Conservation (phyloP, 1,140 invertebrate species). For the Hycleus phaleratus region DNA sequence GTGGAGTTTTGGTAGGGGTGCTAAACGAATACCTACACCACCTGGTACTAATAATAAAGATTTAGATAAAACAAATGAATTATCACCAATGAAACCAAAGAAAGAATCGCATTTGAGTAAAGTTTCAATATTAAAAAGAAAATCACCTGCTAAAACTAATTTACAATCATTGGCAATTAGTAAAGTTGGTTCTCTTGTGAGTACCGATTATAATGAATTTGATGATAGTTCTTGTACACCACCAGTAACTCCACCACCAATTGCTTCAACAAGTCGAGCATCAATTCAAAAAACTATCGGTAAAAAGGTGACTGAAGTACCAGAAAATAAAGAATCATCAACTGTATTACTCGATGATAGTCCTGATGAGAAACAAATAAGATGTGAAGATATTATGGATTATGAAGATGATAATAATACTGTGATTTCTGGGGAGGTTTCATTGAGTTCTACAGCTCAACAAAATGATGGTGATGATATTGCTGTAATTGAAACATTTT, state of each 20-base stretch:
- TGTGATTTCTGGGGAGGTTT: constrained; percentile 51
- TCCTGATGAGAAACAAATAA: constrained; percentile 37
- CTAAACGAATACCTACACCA: constrained; percentile 35
- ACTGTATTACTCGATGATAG: constrained; percentile 37
- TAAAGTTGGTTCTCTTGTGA: constrained; percentile 51
- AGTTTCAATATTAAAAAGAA: constrained; percentile 49
- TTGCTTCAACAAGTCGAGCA: constrained; percentile 26
- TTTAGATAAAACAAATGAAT: constrained; percentile 7
- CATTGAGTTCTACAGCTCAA: constrained; percentile 50
- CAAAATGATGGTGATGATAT: constrained; percentile 48
- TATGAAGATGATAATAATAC: constrained; percentile 54
- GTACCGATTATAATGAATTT: constrained; percentile 56
- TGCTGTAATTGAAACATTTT: constrained; percentile 52
- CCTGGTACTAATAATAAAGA: constrained; percentile 10
- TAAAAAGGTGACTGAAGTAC: constrained; percentile 27
- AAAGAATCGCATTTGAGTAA: constrained; percentile 48
- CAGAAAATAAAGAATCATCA: constrained; percentile 22
- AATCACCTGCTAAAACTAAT: constrained; percentile 45
- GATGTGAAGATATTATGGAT: constrained; percentile 46
- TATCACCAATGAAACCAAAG: constrained; percentile 26
- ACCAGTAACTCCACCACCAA: constrained; percentile 48
- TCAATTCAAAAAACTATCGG: constrained; percentile 21
- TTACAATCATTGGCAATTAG: constrained; percentile 44
- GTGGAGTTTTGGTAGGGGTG: constrained; percentile 46
- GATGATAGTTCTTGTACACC: constrained; percentile 55